These are phyloP conservation scores for Vespertilio murinus DNA, from an alignment of 2,797 vertebrate genomes.

Conservation along the genomic window DNA sequence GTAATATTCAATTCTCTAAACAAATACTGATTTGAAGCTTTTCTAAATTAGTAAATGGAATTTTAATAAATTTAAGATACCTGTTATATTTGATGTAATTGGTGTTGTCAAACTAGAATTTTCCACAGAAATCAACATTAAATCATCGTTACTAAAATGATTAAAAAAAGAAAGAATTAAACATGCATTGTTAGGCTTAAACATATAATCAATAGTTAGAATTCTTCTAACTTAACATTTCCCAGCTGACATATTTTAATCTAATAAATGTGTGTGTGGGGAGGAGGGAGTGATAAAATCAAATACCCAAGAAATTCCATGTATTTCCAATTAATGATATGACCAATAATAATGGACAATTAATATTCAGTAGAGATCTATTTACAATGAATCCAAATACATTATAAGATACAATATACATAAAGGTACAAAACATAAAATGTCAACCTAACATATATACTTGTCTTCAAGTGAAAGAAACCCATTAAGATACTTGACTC, in stretches of 20 bases:
- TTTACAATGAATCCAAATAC: constrained; percentile 26
- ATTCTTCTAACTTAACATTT: constrained; percentile 50
- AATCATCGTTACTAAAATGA: constrained; percentile 74
- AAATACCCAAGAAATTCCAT: background rate
- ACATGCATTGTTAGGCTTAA: constrained; percentile 18
- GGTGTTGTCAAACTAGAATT: constrained; percentile 49
- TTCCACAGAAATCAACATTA: constrained; percentile 62
- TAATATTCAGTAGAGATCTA: constrained; percentile 18
- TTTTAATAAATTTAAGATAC: constrained; percentile 71
- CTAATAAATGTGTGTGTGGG: background rate
- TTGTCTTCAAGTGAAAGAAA: background rate
- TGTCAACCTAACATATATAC: background rate
- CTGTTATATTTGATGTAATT: constrained; percentile 68
- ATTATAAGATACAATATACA: background rate
- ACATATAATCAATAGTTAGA: constrained; percentile 43
- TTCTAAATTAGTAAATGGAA: constrained; percentile 47
- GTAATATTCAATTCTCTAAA: constrained; percentile 32
- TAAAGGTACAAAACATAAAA: background rate
- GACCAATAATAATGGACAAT: background rate
- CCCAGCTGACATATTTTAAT: background rate
- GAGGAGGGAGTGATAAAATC: background rate
- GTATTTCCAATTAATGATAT: background rate
- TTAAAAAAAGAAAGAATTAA: constrained; percentile 56
- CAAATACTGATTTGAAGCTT: constrained; percentile 18
- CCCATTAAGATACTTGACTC: background rate